Base-by-base conservation (phyloP, 2,888 invertebrate genomes). In the Troglohyphantes excavatus region DNA sequence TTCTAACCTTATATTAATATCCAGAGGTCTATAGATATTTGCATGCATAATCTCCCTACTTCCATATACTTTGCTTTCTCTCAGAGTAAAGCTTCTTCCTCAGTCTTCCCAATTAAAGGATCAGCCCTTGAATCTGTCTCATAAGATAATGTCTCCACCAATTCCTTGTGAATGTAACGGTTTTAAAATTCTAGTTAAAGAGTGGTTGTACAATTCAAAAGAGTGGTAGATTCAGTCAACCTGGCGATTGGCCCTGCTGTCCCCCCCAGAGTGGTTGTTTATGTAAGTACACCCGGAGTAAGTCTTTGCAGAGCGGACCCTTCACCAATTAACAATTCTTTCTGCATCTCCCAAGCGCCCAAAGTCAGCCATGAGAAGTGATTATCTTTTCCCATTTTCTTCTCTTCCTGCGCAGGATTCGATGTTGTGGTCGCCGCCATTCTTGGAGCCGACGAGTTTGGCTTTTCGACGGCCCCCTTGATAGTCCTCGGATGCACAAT, bases 401-500 rank as follows among this genome's bases (percentile, higher is more conserved):
- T 91, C 84, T 87, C 85, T 90, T 91, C 92, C 84, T 90, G 90
- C 84, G 21, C 91, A 95, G 95, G 98, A 27, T 98, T 98, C 93
- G 99, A 99, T 94, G 97, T 99, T 29, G 95, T 98, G 92, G 97
- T 99, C 27, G 99, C 98, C 1, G 99, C 98, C 0, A 93, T 99
- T 63, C 94, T 99, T 59, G 99, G 99, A 27, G 99, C 99, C 9
- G 99, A 99, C 93, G 99, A 99, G 94, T 97, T 99, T 93, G 99
- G 99, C 26, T 98, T 99, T 94, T 98, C 98, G 93, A 99, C 99
- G 0, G 99, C 99, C 2, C 99, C 99, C 0, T 95, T 99, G 78
- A 99, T 99, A 93, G 98, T 97, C 1, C 96, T 99, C 94, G 99
- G 99, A 2, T 99, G 99, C 93, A 99, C 99, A 0, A 99, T 99